Conservation (phyloP, 1,140 invertebrate genomes). For the Pseudomyrmex dendroicus region DNA sequence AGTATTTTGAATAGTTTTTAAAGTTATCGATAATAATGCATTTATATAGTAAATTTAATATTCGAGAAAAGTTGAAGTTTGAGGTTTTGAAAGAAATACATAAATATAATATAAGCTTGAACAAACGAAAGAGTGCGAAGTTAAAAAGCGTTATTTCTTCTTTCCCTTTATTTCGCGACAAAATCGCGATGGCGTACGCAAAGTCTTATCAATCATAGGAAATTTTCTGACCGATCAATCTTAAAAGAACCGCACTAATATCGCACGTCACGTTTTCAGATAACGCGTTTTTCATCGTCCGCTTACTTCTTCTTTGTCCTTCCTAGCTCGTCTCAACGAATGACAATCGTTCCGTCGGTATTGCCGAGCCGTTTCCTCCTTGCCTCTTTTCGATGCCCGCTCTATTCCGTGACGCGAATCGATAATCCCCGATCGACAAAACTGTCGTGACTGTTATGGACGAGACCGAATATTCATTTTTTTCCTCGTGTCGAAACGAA, state of each 20-base stretch:
- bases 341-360: conserved; percentile 47
- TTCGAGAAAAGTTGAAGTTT: background rate
- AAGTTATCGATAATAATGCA: background rate
- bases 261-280: conserved; percentile 51
- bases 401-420: conserved; percentile 50
- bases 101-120: background rate
- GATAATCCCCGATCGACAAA: conserved; percentile 46
- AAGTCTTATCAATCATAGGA: conserved; percentile 49
- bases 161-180: background rate
- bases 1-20: background rate
- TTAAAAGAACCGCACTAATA: conserved; percentile 52
- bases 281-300: conserved; percentile 56
- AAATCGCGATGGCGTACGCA: conserved; percentile 37
- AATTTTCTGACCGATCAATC: conserved; percentile 55
- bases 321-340: conserved; percentile 13
- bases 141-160: background rate
- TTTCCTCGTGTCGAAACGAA: conserved; percentile 23
- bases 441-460: conserved; percentile 46
- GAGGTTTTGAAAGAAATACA: background rate
- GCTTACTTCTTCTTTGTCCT: conserved; percentile 38
- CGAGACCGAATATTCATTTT: conserved; percentile 54
- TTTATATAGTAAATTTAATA: background rate
- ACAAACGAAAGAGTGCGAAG: background rate
- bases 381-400: conserved; percentile 4
- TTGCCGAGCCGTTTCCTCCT: conserved; percentile 26